phyloP scores from a whole-genome alignment of 2,888 invertebrate species.

The Trichopoda pennipes region DNA sequence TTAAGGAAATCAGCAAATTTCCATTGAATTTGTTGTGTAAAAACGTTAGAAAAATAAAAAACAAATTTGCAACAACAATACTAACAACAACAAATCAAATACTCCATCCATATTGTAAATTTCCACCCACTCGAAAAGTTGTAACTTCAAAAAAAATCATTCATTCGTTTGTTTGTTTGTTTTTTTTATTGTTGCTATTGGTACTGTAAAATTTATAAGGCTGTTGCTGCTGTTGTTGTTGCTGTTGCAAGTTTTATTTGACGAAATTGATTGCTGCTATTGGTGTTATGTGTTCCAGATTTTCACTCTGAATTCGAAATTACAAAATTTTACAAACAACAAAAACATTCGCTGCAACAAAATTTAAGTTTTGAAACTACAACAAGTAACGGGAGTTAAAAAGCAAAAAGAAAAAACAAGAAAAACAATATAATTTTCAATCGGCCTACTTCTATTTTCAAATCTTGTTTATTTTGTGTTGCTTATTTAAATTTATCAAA shows the following conservation, averaged over 20 bases:
- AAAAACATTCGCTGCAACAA: neutral
- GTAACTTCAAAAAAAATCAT: slow-evolving; percentile 28
- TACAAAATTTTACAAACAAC: slow-evolving; percentile 45
- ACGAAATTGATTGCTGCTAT: slow-evolving; percentile 31
- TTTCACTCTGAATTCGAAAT: slow-evolving; percentile 59
- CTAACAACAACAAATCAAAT: neutral
- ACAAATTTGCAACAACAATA: slow-evolving; percentile 21
- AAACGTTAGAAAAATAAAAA: slow-evolving; percentile 2
- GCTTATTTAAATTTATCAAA: slow-evolving; percentile 14
- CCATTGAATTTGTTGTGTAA: slow-evolving; percentile 35
- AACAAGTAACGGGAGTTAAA: slow-evolving; percentile 31
- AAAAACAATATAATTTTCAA: slow-evolving; percentile 34
- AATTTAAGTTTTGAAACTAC: slow-evolving; percentile 6
- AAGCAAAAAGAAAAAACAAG: neutral
- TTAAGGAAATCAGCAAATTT: slow-evolving; percentile 36
- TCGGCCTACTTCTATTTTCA: slow-evolving; percentile 25
- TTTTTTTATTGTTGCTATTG: slow-evolving; percentile 9
- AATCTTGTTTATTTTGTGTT: slow-evolving; percentile 5
- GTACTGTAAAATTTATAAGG: neutral
- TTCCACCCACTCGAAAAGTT: slow-evolving; percentile 63
- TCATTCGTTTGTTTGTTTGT: slow-evolving; percentile 26
- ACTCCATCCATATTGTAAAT: slow-evolving; percentile 61
- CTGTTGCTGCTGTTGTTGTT: neutral
- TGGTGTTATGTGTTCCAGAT: slow-evolving; percentile 55
- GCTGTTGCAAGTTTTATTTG: slow-evolving; percentile 17